Percentiles rank a stretch among this genome's conserved stretches.
Evolutionary conservation across 2,888 invertebrate genomes (phyloP).

Genomic region (Abrostola tripartita): DNA sequence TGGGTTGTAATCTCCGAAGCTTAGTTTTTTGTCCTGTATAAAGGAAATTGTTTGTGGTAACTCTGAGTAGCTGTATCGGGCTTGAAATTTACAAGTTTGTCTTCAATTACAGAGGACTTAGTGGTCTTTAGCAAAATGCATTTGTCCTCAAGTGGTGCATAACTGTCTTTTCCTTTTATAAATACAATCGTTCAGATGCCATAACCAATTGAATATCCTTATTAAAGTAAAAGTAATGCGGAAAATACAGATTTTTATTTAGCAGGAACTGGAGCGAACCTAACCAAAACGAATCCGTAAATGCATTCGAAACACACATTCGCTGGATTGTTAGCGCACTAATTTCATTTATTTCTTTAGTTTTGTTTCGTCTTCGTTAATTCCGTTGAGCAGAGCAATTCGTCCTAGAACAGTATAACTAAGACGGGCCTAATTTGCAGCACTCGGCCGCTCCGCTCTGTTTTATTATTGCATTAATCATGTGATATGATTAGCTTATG

Average conservation of each 20-base stretch:
- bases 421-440: not conserved
- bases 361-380: not conserved
- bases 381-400: slow-evolving; percentile 1
- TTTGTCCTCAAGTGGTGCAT: too few relatives aligned
- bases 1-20: too few relatives aligned
- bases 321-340: slow-evolving; percentile 1
- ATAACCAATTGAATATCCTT: not conserved
- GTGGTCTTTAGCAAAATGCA: too few relatives aligned
- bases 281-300: slow-evolving; percentile 1
- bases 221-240: too few relatives aligned
- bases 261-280: not conserved
- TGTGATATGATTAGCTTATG: slow-evolving; percentile 4
- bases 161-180: too few relatives aligned
- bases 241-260: not conserved
- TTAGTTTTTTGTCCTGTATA: too few relatives aligned
- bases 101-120: too few relatives aligned
- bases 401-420: slow-evolving; percentile 1
- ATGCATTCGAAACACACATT: slow-evolving; percentile 1
- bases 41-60: too few relatives aligned
- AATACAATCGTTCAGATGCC: too few relatives aligned
- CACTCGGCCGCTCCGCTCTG: not conserved
- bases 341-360: slow-evolving; percentile 5
- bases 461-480: slow-evolving; percentile 3
- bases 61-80: too few relatives aligned
- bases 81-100: too few relatives aligned